Evolutionary conservation across 2,113 vertebrate genomes (phyloP).

Genomic region (Glaucomys volans): DNA sequence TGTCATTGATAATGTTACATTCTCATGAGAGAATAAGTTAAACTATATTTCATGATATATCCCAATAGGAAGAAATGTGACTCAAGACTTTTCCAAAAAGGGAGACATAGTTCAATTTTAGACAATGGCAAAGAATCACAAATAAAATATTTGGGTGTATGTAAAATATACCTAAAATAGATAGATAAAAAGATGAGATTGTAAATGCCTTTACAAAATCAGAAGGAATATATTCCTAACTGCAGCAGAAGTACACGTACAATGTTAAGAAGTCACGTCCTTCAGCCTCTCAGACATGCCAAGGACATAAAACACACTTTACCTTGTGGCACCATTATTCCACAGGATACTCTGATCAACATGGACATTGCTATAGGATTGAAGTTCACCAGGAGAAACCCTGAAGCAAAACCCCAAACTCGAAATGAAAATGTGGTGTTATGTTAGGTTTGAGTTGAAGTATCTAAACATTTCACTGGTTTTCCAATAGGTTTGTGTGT

Average conservation of each 20-base stretch:
- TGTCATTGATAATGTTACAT: background rate
- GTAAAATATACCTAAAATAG: background rate
- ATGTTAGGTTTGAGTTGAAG: background rate
- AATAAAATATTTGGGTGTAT: constrained; percentile 59
- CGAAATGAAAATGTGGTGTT: background rate
- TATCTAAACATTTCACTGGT: background rate
- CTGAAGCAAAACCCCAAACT: background rate
- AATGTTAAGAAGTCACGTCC: background rate
- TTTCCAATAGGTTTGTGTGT: background rate
- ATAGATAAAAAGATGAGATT: background rate
- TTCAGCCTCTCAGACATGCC: background rate
- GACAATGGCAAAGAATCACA: background rate
- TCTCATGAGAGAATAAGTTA: constrained; percentile 18
- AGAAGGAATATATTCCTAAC: background rate
- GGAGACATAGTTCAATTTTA: constrained; percentile 13
- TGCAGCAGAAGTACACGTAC: background rate
- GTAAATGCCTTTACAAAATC: background rate
- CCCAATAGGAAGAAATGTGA: background rate
- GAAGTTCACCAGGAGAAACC: background rate
- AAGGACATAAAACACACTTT: background rate
- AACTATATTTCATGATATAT: constrained; percentile 51
- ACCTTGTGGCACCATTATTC: background rate
- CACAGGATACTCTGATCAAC: background rate
- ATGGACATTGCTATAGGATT: background rate
- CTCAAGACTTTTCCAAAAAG: background rate